Conservation (phyloP, 2,888 invertebrate species). For the Zhuqinia jingwanae region DNA sequence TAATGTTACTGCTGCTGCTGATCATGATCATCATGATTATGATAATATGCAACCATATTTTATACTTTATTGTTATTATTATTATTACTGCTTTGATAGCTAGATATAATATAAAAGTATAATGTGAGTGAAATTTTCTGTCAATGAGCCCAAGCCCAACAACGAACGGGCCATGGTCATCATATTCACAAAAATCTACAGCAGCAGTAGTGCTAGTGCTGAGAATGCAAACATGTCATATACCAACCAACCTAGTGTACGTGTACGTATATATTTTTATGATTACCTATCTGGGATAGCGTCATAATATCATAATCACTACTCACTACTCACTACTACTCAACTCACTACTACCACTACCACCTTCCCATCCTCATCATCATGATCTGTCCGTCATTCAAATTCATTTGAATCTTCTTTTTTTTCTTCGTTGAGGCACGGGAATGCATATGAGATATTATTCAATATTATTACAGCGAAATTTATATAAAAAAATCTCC, state of each 20-base stretch:
- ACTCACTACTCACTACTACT: no score
- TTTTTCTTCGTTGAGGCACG: not conserved
- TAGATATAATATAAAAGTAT: no score
- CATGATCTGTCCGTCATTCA: slow-evolving; percentile 55
- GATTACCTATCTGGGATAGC: not conserved
- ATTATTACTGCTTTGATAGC: slow-evolving; percentile 41
- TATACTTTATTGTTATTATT: slow-evolving; percentile 45
- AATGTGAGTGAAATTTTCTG: slow-evolving; percentile 37
- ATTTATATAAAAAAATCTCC: slow-evolving; percentile 37
- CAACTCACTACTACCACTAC: slow-evolving; percentile 10
- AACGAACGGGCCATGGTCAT: slow-evolving; percentile 61
- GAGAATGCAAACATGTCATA: not conserved
- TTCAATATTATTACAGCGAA: slow-evolving; percentile 4
- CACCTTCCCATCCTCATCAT: not conserved
- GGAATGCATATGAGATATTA: slow-evolving; percentile 1
- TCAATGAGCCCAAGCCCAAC: slow-evolving; percentile 42
- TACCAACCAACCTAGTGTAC: not conserved
- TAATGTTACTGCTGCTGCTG: not conserved
- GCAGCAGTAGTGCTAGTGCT: not conserved
- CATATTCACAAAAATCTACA: not conserved
- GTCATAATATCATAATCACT: slow-evolving; percentile 3
- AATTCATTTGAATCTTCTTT: slow-evolving; percentile 53
- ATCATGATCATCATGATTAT: slow-evolving; percentile 56
- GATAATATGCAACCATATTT: slow-evolving; percentile 70
- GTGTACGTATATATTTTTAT: no score